A percentile compares a stretch with the other conserved stretches of the same genome.
phyloP scores from a whole-genome alignment of 2,888 invertebrate species.

The Ornithoptera alexandrae region DNA sequence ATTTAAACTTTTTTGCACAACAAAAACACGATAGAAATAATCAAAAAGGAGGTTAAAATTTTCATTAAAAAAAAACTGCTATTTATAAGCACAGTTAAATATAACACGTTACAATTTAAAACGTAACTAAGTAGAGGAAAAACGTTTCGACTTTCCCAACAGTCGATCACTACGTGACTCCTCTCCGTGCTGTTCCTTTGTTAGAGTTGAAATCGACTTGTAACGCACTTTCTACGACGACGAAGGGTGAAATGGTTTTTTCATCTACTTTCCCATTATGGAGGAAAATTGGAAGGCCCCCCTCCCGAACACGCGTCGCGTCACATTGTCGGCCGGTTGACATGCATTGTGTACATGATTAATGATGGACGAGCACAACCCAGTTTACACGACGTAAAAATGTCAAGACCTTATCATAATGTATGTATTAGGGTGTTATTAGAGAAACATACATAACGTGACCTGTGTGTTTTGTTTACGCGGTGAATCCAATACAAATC shows the following conservation, averaged over 20 bases:
- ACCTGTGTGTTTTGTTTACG: slow-evolving; percentile 14
- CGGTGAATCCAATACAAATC: not conserved
- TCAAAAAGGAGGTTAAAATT: no score
- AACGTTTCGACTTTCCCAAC: slow-evolving; percentile 21
- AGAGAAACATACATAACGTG: slow-evolving; percentile 32
- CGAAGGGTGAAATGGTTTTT: slow-evolving; percentile 49
- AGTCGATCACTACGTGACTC: slow-evolving; percentile 35
- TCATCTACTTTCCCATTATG: slow-evolving; percentile 71
- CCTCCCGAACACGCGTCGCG: slow-evolving; percentile 63
- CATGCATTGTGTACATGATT: slow-evolving; percentile 75
- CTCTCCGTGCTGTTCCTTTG: slow-evolving; percentile 34
- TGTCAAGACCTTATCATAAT: slow-evolving; percentile 36
- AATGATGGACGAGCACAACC: slow-evolving; percentile 61
- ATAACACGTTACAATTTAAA: slow-evolving; percentile 11
- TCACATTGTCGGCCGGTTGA: slow-evolving; percentile 51
- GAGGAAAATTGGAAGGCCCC: slow-evolving; percentile 63
- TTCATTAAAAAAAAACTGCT: not conserved
- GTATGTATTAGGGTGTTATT: slow-evolving; percentile 40
- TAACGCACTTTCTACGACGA: slow-evolving; percentile 38
- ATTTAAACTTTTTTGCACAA: no score
- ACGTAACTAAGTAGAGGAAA: slow-evolving; percentile 3
- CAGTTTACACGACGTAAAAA: slow-evolving; percentile 70
- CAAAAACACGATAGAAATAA: no score
- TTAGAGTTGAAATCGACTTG: slow-evolving; percentile 36
- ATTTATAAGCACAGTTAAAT: not conserved